Evolutionary conservation across 2,888 invertebrate genomes (phyloP).

Genomic region (Drosophila pegasa): DNA sequence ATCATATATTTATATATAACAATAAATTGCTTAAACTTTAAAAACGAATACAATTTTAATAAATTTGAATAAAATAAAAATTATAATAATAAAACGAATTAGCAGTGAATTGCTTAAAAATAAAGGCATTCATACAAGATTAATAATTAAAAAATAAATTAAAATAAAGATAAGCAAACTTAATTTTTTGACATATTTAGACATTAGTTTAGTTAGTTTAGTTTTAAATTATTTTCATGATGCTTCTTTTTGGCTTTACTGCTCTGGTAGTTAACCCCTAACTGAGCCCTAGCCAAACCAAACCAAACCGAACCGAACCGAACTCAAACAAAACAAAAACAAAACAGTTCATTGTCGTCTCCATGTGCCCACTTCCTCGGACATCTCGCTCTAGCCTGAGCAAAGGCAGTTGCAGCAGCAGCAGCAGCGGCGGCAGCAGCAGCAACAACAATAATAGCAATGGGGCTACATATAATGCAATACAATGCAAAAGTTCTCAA

Average conservation of each 20-base stretch:
- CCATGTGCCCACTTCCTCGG: slow-evolving; percentile 76
- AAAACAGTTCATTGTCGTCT: slow-evolving; percentile 81
- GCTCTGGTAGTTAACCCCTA: slow-evolving; percentile 3
- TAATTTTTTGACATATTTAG: too few relatives aligned
- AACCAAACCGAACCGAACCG: slow-evolving; percentile 19
- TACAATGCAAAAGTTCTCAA: slow-evolving; percentile 82
- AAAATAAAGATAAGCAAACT: too few relatives aligned
- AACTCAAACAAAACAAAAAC: slow-evolving; percentile 49
- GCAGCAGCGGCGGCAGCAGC: slow-evolving; percentile 13
- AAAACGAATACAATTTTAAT: too few relatives aligned
- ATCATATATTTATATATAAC: too few relatives aligned
- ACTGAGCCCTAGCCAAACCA: slow-evolving; percentile 17
- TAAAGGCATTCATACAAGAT: too few relatives aligned
- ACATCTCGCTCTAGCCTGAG: slow-evolving; percentile 69
- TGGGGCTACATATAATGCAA: slow-evolving; percentile 64
- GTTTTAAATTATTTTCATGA: too few relatives aligned
- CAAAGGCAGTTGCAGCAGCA: slow-evolving; percentile 4
- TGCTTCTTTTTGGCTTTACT: neutral
- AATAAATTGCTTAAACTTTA: too few relatives aligned
- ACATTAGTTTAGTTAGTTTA: too few relatives aligned
- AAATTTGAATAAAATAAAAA: too few relatives aligned
- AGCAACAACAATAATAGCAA: slow-evolving; percentile 34
- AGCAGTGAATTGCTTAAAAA: too few relatives aligned
- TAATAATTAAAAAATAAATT: too few relatives aligned
- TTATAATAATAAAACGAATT: too few relatives aligned